Conservation (phyloP, 1,140 invertebrate genomes). For the Drosophila nigromelanica region DNA sequence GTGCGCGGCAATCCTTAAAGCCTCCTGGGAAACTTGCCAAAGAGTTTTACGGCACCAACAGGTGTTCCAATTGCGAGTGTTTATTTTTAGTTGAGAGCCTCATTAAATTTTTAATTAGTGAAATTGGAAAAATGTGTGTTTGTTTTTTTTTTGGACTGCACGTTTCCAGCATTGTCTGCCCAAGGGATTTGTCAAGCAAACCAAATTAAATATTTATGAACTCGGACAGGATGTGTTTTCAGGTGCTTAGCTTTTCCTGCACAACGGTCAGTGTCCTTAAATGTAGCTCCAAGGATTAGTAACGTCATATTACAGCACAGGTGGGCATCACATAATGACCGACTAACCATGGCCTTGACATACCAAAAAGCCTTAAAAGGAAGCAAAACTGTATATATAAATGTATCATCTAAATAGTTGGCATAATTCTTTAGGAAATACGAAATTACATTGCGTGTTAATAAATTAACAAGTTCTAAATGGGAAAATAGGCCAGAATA, state of each 20-base stretch:
- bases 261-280: constrained; percentile 41
- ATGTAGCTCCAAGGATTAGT: constrained; percentile 33
- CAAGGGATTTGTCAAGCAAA: constrained; percentile 30
- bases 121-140: constrained; percentile 57
- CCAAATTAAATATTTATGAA: constrained; percentile 26
- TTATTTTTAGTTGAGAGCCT: constrained; percentile 73
- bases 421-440: constrained; percentile 46
- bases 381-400: no score
- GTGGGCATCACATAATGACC: constrained; percentile 20
- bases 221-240: background rate
- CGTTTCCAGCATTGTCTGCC: constrained; percentile 19
- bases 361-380: constrained; percentile 26
- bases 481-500: constrained; percentile 14
- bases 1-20: constrained; percentile 32
- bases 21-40: constrained; percentile 71
- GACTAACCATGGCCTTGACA: constrained; percentile 38
- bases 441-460: constrained; percentile 71
- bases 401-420: constrained; percentile 51
- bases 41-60: constrained; percentile 68
- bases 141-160: background rate
- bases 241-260: background rate
- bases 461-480: constrained; percentile 51
- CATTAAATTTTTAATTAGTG: constrained; percentile 80
- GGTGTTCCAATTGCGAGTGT: constrained; percentile 64
- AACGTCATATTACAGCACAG: constrained; percentile 21